These are phyloP conservation scores for Netelia fuscicornis DNA, from an alignment of 2,888 invertebrate species.

Conservation along the genomic window DNA sequence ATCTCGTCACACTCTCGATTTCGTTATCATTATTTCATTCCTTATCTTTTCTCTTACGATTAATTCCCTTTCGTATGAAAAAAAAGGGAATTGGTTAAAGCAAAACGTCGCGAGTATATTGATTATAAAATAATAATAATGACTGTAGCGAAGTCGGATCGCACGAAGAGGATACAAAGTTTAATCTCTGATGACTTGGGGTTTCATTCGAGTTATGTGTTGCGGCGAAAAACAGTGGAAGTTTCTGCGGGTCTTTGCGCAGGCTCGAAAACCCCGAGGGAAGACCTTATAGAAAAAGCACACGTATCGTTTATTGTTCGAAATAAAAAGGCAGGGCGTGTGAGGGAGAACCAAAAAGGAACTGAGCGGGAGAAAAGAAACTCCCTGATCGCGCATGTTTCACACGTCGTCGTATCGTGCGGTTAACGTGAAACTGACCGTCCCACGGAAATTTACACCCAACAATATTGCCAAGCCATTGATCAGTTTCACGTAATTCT, in stretches of 20 bases:
- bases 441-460: too few species aligned
- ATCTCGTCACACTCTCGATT: not conserved
- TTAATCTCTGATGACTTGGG: conserved; percentile 57
- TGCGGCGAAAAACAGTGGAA: conserved; percentile 19
- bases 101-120: too few species aligned
- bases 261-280: conserved; percentile 5
- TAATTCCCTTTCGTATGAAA: too few species aligned
- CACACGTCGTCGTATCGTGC: not conserved
- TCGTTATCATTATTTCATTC: too few species aligned
- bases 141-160: not conserved
- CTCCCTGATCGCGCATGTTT: not conserved
- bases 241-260: not conserved
- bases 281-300: conserved; percentile 29
- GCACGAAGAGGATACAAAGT: conserved; percentile 17
- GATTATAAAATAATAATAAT: too few species aligned
- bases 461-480: too few species aligned
- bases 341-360: too few species aligned
- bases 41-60: too few species aligned
- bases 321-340: too few species aligned
- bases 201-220: conserved; percentile 39
- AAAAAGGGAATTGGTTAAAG: too few species aligned
- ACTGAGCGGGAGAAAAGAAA: not conserved
- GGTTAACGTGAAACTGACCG: too few species aligned
- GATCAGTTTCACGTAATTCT: too few species aligned
- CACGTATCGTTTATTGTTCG: conserved; percentile 49